Evolutionary conservation across 2,797 vertebrate genomes (phyloP).

Genomic region (Ficedula albicollis): DNA sequence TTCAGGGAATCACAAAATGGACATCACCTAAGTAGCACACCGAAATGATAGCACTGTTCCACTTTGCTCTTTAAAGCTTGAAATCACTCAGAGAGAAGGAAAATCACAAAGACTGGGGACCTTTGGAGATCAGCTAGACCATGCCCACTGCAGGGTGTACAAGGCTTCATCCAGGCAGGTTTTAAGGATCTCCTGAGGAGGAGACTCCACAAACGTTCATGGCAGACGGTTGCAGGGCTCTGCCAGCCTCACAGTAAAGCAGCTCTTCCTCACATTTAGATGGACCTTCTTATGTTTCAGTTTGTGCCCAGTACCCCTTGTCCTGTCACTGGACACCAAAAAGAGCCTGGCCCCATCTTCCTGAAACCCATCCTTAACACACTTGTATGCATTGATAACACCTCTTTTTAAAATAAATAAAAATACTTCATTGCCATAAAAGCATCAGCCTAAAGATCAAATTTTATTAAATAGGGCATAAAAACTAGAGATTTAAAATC

Average conservation of each 20-base stretch:
- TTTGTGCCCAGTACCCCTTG: neutral
- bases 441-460: neutral
- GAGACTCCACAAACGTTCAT: neutral
- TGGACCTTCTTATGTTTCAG: neutral
- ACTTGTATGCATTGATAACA: neutral
- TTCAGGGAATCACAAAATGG: neutral
- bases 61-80: neutral
- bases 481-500: neutral
- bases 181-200: neutral
- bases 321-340: fast-evolving
- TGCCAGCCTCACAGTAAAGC: neutral
- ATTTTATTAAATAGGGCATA: neutral
- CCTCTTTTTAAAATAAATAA: neutral
- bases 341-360: neutral
- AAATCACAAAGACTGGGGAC: neutral
- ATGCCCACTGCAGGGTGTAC: neutral
- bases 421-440: neutral
- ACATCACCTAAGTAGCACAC: neutral
- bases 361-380: neutral
- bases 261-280: neutral
- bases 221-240: neutral
- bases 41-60: neutral
- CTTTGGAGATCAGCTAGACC: neutral
- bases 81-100: neutral
- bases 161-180: neutral